A percentile compares a stretch with the other conserved stretches of the same genome.
Evolutionary conservation across 2,797 vertebrate genomes (phyloP).

Genomic region (Channa striata): DNA sequence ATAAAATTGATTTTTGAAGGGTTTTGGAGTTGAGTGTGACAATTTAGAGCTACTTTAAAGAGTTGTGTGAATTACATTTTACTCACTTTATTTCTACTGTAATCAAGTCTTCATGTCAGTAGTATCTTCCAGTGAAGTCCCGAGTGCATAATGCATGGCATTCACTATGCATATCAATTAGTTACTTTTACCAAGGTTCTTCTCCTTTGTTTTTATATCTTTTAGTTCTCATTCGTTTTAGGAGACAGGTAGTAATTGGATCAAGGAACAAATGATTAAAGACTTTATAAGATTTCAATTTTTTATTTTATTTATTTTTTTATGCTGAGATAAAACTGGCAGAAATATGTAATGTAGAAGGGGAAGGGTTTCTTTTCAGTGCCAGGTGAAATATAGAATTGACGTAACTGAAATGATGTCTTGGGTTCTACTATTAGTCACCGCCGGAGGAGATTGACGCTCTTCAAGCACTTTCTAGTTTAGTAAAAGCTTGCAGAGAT

Average conservation of each 20-base stretch:
- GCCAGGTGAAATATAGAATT: constrained; percentile 24
- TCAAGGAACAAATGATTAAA: not conserved
- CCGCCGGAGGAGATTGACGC: constrained; percentile 38
- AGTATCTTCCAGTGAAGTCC: not conserved
- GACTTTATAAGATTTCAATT: not conserved
- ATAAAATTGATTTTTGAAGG: not conserved
- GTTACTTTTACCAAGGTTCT: not conserved
- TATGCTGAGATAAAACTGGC: not conserved
- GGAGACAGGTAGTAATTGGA: not conserved
- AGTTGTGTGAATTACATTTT: not conserved
- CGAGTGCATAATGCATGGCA: not conserved
- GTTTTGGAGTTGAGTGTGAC: constrained; percentile 2
- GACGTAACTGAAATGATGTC: constrained; percentile 49
- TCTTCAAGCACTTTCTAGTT: constrained; percentile 58
- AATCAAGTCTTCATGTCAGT: not conserved
- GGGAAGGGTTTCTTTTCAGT: constrained; percentile 26
- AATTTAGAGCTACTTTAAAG: not conserved
- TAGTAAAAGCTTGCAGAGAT: constrained; percentile 50
- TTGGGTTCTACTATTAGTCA: constrained; percentile 52
- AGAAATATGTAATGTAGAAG: not conserved
- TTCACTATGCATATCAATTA: constrained; percentile 7
- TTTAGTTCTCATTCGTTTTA: not conserved
- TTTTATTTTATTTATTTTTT: not conserved
- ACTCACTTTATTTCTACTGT: not conserved
- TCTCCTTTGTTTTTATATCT: not conserved